Evolutionary conservation across 2,113 vertebrate genomes (phyloP).

Genomic region (Gyps fulvus): DNA sequence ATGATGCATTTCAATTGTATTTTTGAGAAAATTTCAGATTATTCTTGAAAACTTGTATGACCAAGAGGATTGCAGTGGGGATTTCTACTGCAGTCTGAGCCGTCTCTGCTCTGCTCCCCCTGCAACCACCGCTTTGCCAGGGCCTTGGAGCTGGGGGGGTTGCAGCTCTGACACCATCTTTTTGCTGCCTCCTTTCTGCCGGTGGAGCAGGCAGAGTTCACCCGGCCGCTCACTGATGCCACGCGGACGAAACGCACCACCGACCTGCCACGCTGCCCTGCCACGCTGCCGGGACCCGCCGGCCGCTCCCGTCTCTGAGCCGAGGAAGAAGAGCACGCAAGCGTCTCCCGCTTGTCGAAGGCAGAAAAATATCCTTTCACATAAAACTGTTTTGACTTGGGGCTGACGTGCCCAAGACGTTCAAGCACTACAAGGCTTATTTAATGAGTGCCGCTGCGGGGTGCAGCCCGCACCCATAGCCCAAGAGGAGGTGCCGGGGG

Average conservation of each 20-base stretch:
- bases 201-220: neutral
- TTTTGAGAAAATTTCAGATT: neutral
- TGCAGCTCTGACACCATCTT: neutral
- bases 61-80: no score
- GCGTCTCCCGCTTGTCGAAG: neutral
- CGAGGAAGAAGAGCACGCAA: neutral
- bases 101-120: neutral
- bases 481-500: neutral
- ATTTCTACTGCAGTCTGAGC: neutral
- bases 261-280: neutral
- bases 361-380: neutral
- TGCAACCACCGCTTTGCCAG: neutral
- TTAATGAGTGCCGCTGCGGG: neutral
- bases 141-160: neutral
- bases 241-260: neutral
- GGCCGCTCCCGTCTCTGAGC: neutral
- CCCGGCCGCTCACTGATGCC: neutral
- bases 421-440: neutral
- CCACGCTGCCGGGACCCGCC: accelerated
- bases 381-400: neutral
- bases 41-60: neutral
- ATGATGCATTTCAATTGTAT: neutral
- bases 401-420: neutral
- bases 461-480: neutral
- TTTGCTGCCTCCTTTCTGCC: neutral